These are phyloP conservation scores for Hedychridium roseum DNA, from an alignment of 2,888 invertebrate genomes.

Conservation along the genomic window DNA sequence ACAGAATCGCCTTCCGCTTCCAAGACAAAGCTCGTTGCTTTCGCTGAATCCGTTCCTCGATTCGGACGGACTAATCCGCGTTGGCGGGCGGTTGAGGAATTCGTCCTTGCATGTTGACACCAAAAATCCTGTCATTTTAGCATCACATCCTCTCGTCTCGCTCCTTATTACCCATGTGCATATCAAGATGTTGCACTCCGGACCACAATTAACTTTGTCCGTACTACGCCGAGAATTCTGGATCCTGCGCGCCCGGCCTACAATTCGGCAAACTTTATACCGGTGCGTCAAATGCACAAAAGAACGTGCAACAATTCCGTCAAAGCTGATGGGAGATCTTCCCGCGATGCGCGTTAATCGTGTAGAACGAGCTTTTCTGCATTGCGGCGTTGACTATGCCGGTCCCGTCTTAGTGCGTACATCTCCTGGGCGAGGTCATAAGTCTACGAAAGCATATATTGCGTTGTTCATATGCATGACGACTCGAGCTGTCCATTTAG, in stretches of 20 bases:
- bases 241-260: background rate
- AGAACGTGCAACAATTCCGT: background rate
- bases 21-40: too few species aligned
- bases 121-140: too few species aligned
- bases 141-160: too few species aligned
- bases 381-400: constrained; percentile 8
- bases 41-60: too few species aligned
- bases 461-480: constrained; percentile 6
- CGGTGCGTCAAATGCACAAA: background rate
- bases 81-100: too few species aligned
- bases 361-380: constrained; percentile 2
- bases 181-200: too few species aligned
- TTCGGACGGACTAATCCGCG: too few species aligned
- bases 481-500: constrained; percentile 7
- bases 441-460: constrained; percentile 5
- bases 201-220: too few species aligned
- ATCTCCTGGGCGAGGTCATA: constrained; percentile 1
- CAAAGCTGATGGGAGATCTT: constrained; percentile 2
- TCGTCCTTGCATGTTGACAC: too few species aligned
- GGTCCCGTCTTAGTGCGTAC: constrained; percentile 1
- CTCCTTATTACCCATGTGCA: too few species aligned
- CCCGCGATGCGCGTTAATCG: background rate
- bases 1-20: too few species aligned
- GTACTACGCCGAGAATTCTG: constrained; percentile 4
- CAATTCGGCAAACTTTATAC: background rate